Conservation (phyloP, 1,140 invertebrate genomes). For the Drosophila parvula region DNA sequence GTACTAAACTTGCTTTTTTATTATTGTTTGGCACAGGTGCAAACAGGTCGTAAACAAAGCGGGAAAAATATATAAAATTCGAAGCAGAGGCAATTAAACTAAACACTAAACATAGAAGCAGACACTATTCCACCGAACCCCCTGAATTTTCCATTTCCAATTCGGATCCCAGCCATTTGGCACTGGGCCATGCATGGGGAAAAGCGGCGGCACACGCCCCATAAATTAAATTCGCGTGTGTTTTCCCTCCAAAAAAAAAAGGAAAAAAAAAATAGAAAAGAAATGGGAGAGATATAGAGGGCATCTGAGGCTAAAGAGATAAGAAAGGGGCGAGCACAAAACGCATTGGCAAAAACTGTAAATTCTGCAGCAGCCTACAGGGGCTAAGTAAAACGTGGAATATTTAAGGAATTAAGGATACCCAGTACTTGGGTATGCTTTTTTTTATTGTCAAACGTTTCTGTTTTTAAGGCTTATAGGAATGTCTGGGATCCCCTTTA, state of each 20-base stretch:
- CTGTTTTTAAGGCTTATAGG: too few species aligned
- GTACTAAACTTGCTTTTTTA: constrained; percentile 22
- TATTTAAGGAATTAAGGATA: neutral
- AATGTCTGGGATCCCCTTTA: too few species aligned
- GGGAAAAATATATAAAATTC: constrained; percentile 31
- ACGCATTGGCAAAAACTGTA: constrained; percentile 63
- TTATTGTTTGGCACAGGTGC: constrained; percentile 62
- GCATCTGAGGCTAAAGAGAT: constrained; percentile 16
- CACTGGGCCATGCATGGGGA: constrained; percentile 68
- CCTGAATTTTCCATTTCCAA: constrained; percentile 20
- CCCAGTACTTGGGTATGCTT: neutral
- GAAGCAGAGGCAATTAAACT: constrained; percentile 72
- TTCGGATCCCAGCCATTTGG: constrained; percentile 53
- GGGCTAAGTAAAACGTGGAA: neutral
- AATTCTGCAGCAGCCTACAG: constrained; percentile 49
- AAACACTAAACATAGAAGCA: constrained; percentile 52
- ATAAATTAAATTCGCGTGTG: constrained; percentile 78
- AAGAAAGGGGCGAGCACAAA: constrained; percentile 34
- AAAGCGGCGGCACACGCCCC: constrained; percentile 62
- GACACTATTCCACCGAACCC: neutral
- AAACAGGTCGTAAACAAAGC: constrained; percentile 73
- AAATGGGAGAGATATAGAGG: neutral
- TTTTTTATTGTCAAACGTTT: neutral
- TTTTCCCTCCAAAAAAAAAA: constrained; percentile 34
- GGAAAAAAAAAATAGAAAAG: neutral